phyloP scores from a whole-genome alignment of 2,113 vertebrate genomes.

The Meleagris gallopavo region DNA sequence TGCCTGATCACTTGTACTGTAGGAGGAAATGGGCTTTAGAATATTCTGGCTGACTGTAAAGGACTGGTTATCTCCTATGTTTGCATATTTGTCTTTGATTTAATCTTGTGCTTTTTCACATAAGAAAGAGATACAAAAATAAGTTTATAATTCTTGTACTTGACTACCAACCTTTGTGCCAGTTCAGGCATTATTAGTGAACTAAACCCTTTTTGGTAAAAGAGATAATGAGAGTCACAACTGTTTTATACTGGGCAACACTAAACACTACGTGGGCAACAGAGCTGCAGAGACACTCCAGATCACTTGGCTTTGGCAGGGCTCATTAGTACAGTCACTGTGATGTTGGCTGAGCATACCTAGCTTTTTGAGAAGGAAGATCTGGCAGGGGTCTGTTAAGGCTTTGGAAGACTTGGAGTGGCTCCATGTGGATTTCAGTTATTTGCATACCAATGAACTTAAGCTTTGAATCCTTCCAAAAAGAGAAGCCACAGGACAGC shows the following conservation, averaged over 20 bases:
- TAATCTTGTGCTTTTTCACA: not conserved
- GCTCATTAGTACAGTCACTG: not conserved
- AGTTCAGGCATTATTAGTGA: not conserved
- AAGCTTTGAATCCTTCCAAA: not conserved
- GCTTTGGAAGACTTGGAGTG: not conserved
- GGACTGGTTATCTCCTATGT: not conserved
- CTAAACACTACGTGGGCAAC: not conserved
- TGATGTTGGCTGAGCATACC: not conserved
- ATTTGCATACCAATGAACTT: not conserved
- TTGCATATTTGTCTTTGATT: not conserved
- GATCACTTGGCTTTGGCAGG: not conserved
- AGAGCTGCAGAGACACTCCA: not conserved
- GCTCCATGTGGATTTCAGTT: not conserved
- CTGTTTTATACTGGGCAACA: accelerated
- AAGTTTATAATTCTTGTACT: not conserved
- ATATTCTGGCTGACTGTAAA: not conserved
- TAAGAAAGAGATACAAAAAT: not conserved
- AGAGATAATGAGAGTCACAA: not conserved
- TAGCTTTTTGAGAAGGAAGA: not conserved
- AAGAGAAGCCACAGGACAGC: not conserved
- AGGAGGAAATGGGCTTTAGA: not conserved
- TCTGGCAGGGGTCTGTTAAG: not conserved
- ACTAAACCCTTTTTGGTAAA: not conserved
- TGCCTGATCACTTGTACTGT: not conserved
- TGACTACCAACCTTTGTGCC: not conserved